Evolutionary conservation across 1,140 invertebrate species (phyloP), one percentile per base, ranked within the genome.

Genomic region (Apis cerana): DNA sequence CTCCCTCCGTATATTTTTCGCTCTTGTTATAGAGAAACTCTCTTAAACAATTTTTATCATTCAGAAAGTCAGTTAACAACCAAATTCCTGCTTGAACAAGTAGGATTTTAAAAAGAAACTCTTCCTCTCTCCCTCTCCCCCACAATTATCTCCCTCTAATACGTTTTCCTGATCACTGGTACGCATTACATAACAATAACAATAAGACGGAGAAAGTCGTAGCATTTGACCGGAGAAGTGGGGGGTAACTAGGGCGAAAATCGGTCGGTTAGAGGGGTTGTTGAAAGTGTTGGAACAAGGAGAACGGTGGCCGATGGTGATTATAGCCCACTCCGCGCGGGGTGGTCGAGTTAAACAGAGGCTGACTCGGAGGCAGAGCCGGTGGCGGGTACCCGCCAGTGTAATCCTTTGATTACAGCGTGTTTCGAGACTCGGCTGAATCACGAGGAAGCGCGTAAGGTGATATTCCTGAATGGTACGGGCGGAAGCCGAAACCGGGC

Each of bases 371-470:
- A 52, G 64, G 62, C 52, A 27, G 33, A 61, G 50, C 69, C 48
- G 11, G 8, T 56, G 1, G 7, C 68, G 52, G 54, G 48, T 68
- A 64, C 65, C 27, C 72, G 65, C 52, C n/a, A 23, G 48, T 65
- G 71, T 80, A 80, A 87, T 84, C 77, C 85, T 87, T 87, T 85
- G 88, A 83, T 87, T 88, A 88, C 84, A 76, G 43, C 83, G 67
- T 68, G 83, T 58, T 64, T 68, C 71, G 87, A 85, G 83, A 85
- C 65, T 85, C 84, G 58, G 59, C 72, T 85, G 86, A 88, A 85
- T 88, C 83, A 88, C 69, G 80, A 85, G 86, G 80, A 88, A 80
- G 50, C 80, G 84, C 86, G 87, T 88, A 88, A 88, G 86, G 68
- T 81, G 86, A 88, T 88, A 88, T 80, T 83, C 80, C 80, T 88